Percentiles rank a stretch among this genome's conserved stretches.
phyloP scores from a whole-genome alignment of 2,113 vertebrate species.

The Bagarius yarrelli region DNA sequence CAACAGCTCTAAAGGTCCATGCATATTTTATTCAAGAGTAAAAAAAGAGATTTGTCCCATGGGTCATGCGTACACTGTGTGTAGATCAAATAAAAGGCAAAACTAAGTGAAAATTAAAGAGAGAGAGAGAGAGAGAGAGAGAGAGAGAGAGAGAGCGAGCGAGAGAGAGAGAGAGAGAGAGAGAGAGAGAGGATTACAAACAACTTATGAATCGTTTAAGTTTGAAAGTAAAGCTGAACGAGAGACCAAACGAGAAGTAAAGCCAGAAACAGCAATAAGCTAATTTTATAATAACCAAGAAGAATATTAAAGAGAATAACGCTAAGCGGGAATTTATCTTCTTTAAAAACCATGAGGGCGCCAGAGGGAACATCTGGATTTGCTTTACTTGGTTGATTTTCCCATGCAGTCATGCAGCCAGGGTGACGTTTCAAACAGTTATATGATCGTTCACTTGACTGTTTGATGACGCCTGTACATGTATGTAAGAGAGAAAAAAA shows the following conservation, averaged over 20 bases:
- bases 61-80: constrained; percentile 81
- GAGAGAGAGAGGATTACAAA: constrained; percentile 56
- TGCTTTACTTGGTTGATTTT: constrained; percentile 65
- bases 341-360: constrained; percentile 66
- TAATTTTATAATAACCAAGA: constrained; percentile 73
- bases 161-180: not conserved
- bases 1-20: constrained; percentile 70
- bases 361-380: constrained; percentile 62
- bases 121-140: constrained; percentile 49
- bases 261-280: constrained; percentile 60
- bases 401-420: constrained; percentile 81
- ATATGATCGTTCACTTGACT: constrained; percentile 67
- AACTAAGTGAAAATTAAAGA: constrained; percentile 62
- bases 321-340: constrained; percentile 66
- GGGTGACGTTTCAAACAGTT: constrained; percentile 71
- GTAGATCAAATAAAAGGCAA: constrained; percentile 65
- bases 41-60: constrained; percentile 80
- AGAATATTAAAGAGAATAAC: constrained; percentile 68
- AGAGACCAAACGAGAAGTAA: constrained; percentile 68
- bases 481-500: constrained; percentile 58
- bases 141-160: too few relatives aligned
- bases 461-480: constrained; percentile 71
- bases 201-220: constrained; percentile 64
- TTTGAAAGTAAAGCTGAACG: constrained; percentile 71
- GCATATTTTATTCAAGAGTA: constrained; percentile 88